Evolutionary conservation across 2,113 vertebrate genomes (phyloP), one percentile per base, ranked within the genome.

Genomic region (Gasterosteus nipponicus): DNA sequence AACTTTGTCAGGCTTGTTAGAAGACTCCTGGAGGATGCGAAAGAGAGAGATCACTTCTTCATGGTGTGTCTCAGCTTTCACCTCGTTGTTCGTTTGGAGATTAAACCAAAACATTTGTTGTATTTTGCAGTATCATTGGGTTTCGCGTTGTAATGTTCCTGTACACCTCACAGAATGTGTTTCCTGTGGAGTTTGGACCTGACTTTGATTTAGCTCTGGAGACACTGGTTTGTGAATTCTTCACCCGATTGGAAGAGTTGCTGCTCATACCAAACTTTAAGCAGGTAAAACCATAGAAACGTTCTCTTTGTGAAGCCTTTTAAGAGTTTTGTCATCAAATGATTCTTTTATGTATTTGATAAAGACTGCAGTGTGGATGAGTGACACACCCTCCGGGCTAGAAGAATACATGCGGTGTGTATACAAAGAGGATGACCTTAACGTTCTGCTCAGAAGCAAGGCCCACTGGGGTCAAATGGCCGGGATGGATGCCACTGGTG

Each of bases 191-290:
- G 44, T 96, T 93, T 44, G 95, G 95, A 9, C 90, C 93, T 35
- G 67, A 83, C 31, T 96, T 96, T 75, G 72, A 95, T 38, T 35
- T 31, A 19, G 94, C 93, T 22, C 82, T 96, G 72, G 93, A 95
- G 83, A 90, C 89, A 10, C 86, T 96, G 26, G 82, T 95, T 56
- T 93, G 91, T 49, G 89, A 95, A 69, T 95, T 95, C 49, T 74
- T 96, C 65, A 90, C 81, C 76, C 92, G 92, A 54, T 80, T 96
- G 75, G 95, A 95, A 49, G 67, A 87, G 33, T 73, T 90, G n/a
- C 58, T 93, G 53, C 83, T 77, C 16, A 60, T 92, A 51, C 93
- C 90, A 69, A 82, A 90, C 78, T 93, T 93, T 69, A 92, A 91
- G 73, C 89, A 93, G 90, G 92, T 93, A 42, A 31, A 49, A 51